Conservation (phyloP, 92 coral and sea anemone genomes). For the Zoanthus solanderi region DNA sequence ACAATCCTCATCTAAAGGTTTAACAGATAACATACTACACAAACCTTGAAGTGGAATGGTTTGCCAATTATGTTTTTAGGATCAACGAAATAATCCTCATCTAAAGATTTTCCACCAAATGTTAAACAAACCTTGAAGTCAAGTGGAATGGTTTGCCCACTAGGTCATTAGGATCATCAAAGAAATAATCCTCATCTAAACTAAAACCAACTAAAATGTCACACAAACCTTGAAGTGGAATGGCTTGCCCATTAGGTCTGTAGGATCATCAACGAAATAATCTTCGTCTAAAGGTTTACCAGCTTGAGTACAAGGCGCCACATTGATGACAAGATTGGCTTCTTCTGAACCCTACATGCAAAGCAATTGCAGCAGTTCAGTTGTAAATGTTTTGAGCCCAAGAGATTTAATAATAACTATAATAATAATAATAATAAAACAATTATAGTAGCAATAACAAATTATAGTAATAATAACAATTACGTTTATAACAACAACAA, state of each 20-base stretch:
- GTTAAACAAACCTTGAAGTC: slow-evolving; percentile 79
- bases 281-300: slow-evolving; percentile 93
- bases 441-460: no score
- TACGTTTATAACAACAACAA: no score
- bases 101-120: slow-evolving; percentile 78
- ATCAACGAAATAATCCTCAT: slow-evolving; percentile 92
- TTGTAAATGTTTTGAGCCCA: no score
- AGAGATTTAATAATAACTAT: no score
- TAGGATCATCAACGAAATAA: slow-evolving; percentile 90
- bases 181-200: slow-evolving; percentile 75
- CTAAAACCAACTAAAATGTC: not conserved
- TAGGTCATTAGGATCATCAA: slow-evolving; percentile 91
- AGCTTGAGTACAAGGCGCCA: slow-evolving; percentile 84
- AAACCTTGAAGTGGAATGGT: slow-evolving; percentile 94
- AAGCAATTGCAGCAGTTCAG: not conserved
- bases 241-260: slow-evolving; percentile 89
- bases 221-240: slow-evolving; percentile 89
- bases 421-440: no score
- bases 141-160: slow-evolving; percentile 87
- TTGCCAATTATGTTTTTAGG: slow-evolving; percentile 90
- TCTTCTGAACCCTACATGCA: slow-evolving; percentile 86
- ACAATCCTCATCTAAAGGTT: slow-evolving; percentile 7
- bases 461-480: no score
- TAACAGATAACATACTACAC: slow-evolving; percentile 9
- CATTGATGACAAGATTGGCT: slow-evolving; percentile 90